A percentile compares a stretch with the other conserved stretches of the same genome.
Evolutionary conservation across 2,888 invertebrate species (phyloP).

Genomic region (Drosophila sordidula): DNA sequence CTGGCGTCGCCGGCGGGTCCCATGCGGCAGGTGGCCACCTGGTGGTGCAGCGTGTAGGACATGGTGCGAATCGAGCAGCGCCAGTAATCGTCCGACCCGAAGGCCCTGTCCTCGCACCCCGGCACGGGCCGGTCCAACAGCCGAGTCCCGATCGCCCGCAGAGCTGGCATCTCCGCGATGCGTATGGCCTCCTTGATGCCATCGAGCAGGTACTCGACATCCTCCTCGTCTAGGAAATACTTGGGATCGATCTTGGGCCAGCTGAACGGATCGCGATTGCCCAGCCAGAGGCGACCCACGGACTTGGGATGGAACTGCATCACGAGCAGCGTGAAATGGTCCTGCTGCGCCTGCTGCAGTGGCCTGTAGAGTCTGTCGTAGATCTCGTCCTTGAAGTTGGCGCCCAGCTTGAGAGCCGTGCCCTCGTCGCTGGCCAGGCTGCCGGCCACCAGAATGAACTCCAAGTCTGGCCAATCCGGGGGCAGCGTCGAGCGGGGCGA

Average conservation of each 20-base stretch:
- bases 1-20: constrained; percentile 87
- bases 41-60: constrained; percentile 88
- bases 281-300: constrained; percentile 89
- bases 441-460: constrained; percentile 88
- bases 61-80: constrained; percentile 88
- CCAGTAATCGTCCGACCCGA: constrained; percentile 89
- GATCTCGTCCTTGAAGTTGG: constrained; percentile 87
- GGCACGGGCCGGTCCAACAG: constrained; percentile 86
- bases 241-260: constrained; percentile 88
- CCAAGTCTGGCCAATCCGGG: constrained; percentile 88
- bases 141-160: constrained; percentile 87
- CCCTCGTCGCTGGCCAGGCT: constrained; percentile 88
- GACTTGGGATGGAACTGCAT: constrained; percentile 92
- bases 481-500: constrained; percentile 86
- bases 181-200: constrained; percentile 88
- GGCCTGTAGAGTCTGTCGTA: constrained; percentile 87
- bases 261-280: constrained; percentile 87
- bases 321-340: constrained; percentile 88
- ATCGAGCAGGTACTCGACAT: constrained; percentile 86
- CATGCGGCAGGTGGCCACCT: constrained; percentile 90
- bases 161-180: constrained; percentile 87
- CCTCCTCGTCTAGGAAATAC: constrained; percentile 86
- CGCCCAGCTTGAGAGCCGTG: constrained; percentile 86
- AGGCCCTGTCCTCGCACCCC: constrained; percentile 87
- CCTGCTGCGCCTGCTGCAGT: constrained; percentile 85